Conservation (phyloP, 2,113 vertebrate species). For the Dolichallabes microphthalmus region DNA sequence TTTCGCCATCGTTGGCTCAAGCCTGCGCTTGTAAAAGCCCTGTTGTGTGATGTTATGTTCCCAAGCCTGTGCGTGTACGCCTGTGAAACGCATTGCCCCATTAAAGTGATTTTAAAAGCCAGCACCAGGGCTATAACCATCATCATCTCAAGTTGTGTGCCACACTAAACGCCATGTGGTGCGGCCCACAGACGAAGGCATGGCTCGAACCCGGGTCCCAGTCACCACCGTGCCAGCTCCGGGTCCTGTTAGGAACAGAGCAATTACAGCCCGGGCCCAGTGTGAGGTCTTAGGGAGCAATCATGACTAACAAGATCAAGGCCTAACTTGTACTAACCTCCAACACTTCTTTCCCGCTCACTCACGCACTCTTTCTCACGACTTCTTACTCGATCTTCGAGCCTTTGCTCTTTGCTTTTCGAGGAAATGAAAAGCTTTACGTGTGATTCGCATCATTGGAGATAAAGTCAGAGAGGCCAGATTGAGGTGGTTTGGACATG, state of each 20-base stretch:
- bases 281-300: slow-evolving; percentile 75
- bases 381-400: slow-evolving; percentile 1
- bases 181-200: slow-evolving; percentile 73
- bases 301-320: slow-evolving; percentile 75
- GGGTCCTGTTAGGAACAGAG: slow-evolving; percentile 68
- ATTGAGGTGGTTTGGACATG: too few relatives aligned
- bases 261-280: slow-evolving; percentile 74
- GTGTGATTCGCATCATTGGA: too few relatives aligned
- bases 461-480: too few relatives aligned
- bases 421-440: slow-evolving; percentile 21
- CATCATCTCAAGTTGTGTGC: slow-evolving; percentile 71
- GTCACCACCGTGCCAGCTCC: slow-evolving; percentile 64
- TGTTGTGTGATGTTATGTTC: slow-evolving; percentile 65
- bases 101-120: slow-evolving; percentile 76
- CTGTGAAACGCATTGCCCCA: slow-evolving; percentile 74
- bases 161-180: slow-evolving; percentile 74
- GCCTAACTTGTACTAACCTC: slow-evolving; percentile 57
- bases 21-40: slow-evolving; percentile 62
- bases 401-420: slow-evolving; percentile 42
- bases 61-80: slow-evolving; percentile 66
- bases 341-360: slow-evolving; percentile 50
- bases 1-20: slow-evolving; percentile 68
- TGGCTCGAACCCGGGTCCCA: slow-evolving; percentile 60
- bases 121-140: slow-evolving; percentile 76
- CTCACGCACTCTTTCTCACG: background rate